Percentiles rank a stretch among this genome's conserved stretches.
These are phyloP conservation scores for chimpanzee (Pan troglodytes) DNA, from an alignment of 2,113 vertebrate genomes.

Conservation along the genomic window DNA sequence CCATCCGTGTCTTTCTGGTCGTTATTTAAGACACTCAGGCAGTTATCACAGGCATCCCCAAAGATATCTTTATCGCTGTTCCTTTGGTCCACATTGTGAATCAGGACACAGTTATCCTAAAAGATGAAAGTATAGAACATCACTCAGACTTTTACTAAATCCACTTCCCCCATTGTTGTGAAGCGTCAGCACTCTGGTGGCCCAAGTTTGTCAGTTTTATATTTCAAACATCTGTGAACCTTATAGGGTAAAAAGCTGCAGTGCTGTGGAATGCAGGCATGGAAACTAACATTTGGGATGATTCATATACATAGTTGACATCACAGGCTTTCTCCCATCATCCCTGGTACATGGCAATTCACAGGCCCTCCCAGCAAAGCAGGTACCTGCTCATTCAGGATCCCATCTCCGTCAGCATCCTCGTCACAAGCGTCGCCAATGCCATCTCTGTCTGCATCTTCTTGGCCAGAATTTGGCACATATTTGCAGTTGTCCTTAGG, in stretches of 20 bases:
- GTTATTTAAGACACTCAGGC: conserved; percentile 89
- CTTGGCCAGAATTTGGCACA: conserved; percentile 98
- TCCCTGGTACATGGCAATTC: background rate
- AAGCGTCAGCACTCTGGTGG: background rate
- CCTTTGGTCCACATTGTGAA: conserved; percentile 92
- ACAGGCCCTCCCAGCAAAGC: background rate
- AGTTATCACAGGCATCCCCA: conserved; percentile 98
- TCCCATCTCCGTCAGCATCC: conserved; percentile 94
- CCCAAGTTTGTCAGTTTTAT: background rate
- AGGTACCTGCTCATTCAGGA: conserved; percentile 90
- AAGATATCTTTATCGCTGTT: conserved; percentile 94
- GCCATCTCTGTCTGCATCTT: conserved; percentile 94
- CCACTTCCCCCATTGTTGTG: background rate
- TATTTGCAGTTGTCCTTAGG: conserved; percentile 95
- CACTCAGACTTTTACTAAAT: background rate
- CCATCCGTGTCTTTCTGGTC: conserved; percentile 94
- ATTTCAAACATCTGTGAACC: background rate
- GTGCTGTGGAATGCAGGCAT: background rate
- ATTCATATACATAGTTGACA: background rate
- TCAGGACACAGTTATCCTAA: conserved; percentile 97
- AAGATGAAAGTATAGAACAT: background rate
- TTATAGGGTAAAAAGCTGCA: background rate
- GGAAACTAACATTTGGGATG: background rate
- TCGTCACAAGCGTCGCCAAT: conserved; percentile 94
- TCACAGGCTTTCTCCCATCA: background rate